Evolutionary conservation across 2,113 vertebrate genomes (phyloP), one percentile per base, ranked within the genome.

Genomic region (Lampris megalopsis): DNA sequence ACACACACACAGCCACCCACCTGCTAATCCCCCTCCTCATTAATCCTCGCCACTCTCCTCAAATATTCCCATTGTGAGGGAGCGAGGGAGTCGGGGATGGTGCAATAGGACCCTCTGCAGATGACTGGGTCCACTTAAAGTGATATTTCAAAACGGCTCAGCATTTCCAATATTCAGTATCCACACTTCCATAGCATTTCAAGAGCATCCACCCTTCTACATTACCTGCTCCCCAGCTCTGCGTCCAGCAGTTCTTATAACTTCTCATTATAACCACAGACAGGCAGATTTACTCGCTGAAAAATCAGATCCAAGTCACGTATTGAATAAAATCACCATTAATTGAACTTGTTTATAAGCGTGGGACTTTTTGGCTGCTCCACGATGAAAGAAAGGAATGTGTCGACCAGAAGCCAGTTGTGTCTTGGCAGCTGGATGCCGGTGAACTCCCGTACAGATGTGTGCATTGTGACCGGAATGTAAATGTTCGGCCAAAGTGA

Each of bases 1-100:
- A 81, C 69, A 86, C 65, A 82, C 62, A 81, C 70, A 80, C 80
- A 83, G 79, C 77, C 81, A 86, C 82, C 86, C 80, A 94, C 95
- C 96, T 96, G 95, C 95, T 97, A 97, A 97, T 97, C 96, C 95
- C 93, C 94, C 92, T 94, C 93, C 97, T 97, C 96, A 96, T 97
- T 97, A 97, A 95, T 96, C 95, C 96, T 95, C 68, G 58, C 93
- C n/a, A 90, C 90, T 96, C 95, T 95, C 90, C 94, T 95, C 95
- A 95, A 95, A 96, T 95, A 96, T 95, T 95, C 94, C 93, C 73
- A 84, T 75, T 89, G 77, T 86, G 74, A 53, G 54, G 3, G 54
- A 13, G 65, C 35, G 36, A 49, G 64, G 77, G 41, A 53, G 52
- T 41, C 42, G 45, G 56, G 11, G 64, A 49, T 38, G 41, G 68